A percentile compares a stretch with the other conserved stretches of the same genome.
These are phyloP conservation scores for Agelas oroides DNA, from an alignment of 37 sponge, comb jelly and placozoan genomes.

Conservation along the genomic window DNA sequence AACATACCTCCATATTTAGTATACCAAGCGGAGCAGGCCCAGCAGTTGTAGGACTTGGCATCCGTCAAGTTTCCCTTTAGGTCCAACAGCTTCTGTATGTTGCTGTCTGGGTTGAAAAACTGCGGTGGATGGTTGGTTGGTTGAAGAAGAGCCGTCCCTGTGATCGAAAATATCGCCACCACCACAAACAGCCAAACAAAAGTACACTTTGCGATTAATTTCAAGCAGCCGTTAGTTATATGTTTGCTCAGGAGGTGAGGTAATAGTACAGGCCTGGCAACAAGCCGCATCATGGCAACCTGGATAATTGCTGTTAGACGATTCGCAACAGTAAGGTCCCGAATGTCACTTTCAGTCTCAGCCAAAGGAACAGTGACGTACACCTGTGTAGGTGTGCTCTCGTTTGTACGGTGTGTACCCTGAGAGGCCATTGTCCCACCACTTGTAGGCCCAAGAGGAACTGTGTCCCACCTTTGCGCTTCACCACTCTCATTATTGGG, in stretches of 20 bases:
- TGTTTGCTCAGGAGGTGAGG: not conserved
- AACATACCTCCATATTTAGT: not conserved
- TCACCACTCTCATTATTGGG: too few relatives aligned
- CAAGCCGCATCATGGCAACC: not conserved
- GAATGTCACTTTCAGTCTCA: not conserved
- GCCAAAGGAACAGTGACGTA: not conserved
- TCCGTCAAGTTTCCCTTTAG: conserved; percentile 69
- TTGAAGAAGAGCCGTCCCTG: conserved; percentile 32
- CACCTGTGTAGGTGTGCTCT: too few relatives aligned
- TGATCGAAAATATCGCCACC: conserved; percentile 21
- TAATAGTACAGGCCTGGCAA: conserved; percentile 13
- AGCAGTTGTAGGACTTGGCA: conserved; percentile 17
- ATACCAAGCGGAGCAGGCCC: conserved; percentile 43
- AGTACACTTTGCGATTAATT: not conserved
- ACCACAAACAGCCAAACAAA: conserved; percentile 25
- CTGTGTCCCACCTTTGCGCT: too few relatives aligned
- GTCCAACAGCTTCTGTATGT: conserved; percentile 85
- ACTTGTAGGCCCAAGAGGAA: not conserved
- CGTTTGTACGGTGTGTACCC: too few relatives aligned
- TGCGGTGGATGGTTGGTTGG: conserved; percentile 68
- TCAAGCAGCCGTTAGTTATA: not conserved
- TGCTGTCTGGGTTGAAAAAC: conserved; percentile 71
- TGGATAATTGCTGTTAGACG: not conserved
- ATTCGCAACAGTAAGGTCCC: not conserved
- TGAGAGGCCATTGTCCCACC: too few relatives aligned